These are phyloP conservation scores for Triplophysa siluroides DNA, from an alignment of 2,113 vertebrate genomes.

Conservation along the genomic window DNA sequence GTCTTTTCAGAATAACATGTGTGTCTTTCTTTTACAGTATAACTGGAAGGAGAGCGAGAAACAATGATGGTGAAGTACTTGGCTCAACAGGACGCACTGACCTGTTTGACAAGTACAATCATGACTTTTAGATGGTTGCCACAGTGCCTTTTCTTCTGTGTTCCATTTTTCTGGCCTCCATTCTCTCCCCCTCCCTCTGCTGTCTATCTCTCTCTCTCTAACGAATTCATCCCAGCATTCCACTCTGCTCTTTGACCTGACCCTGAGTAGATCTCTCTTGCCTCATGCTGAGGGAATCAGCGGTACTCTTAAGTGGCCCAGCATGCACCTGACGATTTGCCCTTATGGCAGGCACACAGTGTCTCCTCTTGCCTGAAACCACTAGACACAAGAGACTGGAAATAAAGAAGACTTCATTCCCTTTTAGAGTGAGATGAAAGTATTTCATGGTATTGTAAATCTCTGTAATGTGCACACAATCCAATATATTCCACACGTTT, in stretches of 20 bases:
- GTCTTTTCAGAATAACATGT: not conserved
- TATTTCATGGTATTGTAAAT: not conserved
- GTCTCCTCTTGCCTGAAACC: conserved; percentile 23
- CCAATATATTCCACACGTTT: not conserved
- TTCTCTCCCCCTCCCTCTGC: not conserved
- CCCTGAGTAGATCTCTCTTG: conserved; percentile 32
- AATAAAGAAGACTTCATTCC: conserved; percentile 8
- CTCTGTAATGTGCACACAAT: not conserved
- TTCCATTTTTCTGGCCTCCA: not conserved
- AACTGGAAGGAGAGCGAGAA: conserved; percentile 12
- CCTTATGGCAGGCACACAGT: conserved; percentile 31
- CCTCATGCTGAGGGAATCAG: conserved; percentile 25
- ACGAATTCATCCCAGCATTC: conserved; percentile 14
- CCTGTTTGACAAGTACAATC: conserved; percentile 43
- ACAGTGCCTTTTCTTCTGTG: conserved; percentile 19
- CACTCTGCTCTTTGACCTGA: conserved; percentile 39
- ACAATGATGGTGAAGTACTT: conserved; percentile 22
- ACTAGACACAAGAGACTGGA: conserved; percentile 10
- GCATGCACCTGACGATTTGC: conserved; percentile 31
- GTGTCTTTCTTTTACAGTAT: not conserved
- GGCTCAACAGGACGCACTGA: conserved; percentile 18
- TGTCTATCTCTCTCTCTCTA: conserved; percentile 14
- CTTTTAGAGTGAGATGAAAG: conserved; percentile 27
- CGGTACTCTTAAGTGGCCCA: conserved; percentile 34
- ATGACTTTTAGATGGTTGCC: conserved; percentile 19